Conservation (phyloP, 2,797 vertebrate species). For the Salmo trutta region DNA sequence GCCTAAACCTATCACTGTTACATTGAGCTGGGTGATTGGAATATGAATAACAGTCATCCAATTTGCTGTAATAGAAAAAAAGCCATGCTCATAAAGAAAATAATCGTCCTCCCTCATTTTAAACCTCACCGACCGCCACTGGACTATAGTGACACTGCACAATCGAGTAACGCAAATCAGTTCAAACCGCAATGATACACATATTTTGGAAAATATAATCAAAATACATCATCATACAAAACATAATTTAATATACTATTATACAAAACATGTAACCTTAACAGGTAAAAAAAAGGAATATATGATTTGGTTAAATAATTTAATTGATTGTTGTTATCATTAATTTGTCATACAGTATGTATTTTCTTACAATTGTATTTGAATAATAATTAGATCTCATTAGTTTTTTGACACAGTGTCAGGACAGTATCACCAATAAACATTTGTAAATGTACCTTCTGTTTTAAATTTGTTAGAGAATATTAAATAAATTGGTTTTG, state of each 20-base stretch:
- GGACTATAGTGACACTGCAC: too few species aligned
- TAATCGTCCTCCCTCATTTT: too few species aligned
- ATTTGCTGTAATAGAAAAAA: too few species aligned
- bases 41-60: too few species aligned
- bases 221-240: slow-evolving; percentile 15
- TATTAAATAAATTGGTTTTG: slow-evolving; percentile 61
- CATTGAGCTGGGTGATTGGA: too few species aligned
- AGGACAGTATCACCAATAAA: slow-evolving; percentile 16
- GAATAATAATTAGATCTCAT: background rate
- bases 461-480: slow-evolving; percentile 16
- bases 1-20: too few species aligned
- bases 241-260: slow-evolving; percentile 47
- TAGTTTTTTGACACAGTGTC: background rate
- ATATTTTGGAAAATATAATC: background rate
- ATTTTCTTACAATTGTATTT: background rate
- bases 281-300: slow-evolving; percentile 46
- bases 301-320: slow-evolving; percentile 52
- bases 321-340: slow-evolving; percentile 16
- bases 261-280: slow-evolving; percentile 39
- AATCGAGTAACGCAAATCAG: too few species aligned
- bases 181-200: background rate
- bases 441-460: background rate
- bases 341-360: background rate
- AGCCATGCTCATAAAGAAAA: too few species aligned
- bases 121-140: too few species aligned